A percentile compares a stretch with the other conserved stretches of the same genome.
These are phyloP conservation scores for Hypocryptadius cinnamomeus DNA, from an alignment of 2,113 vertebrate genomes.

Conservation along the genomic window DNA sequence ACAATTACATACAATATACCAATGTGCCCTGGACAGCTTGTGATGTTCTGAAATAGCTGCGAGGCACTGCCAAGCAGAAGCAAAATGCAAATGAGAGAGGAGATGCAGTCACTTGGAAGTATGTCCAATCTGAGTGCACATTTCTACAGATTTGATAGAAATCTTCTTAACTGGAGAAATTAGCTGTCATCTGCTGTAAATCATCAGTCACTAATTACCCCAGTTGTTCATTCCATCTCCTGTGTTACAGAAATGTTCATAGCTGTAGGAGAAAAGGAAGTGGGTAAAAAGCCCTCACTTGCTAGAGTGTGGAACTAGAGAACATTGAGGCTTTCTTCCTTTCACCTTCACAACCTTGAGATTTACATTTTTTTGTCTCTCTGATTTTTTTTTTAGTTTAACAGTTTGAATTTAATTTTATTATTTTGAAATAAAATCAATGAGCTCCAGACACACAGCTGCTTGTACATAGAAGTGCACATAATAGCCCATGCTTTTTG, in stretches of 20 bases:
- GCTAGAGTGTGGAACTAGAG: neutral
- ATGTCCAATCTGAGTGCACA: neutral
- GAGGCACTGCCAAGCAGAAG: neutral
- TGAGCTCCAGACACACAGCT: neutral
- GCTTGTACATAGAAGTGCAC: neutral
- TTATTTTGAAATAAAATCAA: neutral
- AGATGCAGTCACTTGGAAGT: slow-evolving; percentile 17
- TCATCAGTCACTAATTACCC: slow-evolving; percentile 1
- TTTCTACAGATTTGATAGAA: slow-evolving; percentile 29
- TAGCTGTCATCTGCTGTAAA: slow-evolving; percentile 44
- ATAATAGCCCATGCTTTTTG: neutral
- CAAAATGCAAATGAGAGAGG: neutral
- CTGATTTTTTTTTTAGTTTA: neutral
- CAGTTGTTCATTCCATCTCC: neutral
- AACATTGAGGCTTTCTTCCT: neutral
- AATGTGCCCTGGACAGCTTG: neutral
- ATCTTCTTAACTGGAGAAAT: slow-evolving; percentile 32
- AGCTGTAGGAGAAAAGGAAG: neutral
- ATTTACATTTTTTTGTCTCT: neutral
- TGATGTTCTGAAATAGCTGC: neutral
- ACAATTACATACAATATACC: neutral
- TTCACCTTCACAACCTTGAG: neutral
- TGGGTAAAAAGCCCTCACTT: neutral
- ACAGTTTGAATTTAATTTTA: neutral
- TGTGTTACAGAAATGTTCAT: neutral